Base-by-base conservation (phyloP, 2,113 vertebrate genomes). In the Xiphophorus couchianus region DNA sequence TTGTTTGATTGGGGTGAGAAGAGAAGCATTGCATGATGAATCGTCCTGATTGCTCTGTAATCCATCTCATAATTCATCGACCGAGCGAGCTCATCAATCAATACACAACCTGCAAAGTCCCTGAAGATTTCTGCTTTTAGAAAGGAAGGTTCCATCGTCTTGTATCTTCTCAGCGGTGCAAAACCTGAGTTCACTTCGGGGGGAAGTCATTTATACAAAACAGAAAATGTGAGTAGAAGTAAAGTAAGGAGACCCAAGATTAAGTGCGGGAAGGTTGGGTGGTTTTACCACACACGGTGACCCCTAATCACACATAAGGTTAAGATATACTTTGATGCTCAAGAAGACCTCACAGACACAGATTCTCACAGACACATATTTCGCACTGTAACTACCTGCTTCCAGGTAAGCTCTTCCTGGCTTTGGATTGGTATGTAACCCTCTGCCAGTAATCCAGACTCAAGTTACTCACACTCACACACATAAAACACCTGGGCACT, bases 21-120 rank as follows among this genome's bases (percentile, higher is more conserved):
- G 74, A 83, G 64, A 54, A 75, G 63, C 25, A 30, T 73, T 78
- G 85, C 71, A 86, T 91, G 90, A 91, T 89, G 69, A 88, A 92
- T 92, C 77, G 79, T 84, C 82, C 83, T 82, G 89, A 91, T 89
- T 91, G 84, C 87, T 74, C 77, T 78, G 87, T 92, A 90, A 92
- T 90, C 79, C 71, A 51, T 66, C 76, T 71, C 76, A 90, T 90
- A 86, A 92, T 90, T 91, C 90, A 86, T 66, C 10, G 30, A 65
- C 66, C 58, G 4, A 72, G 60, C 66, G 1, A 44, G 74, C 83
- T 84, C 90, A 87, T 91, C 85, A 77, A 88, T 90, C 90, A 91
- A 80, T 78, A 78, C 13, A 1, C 5, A 22, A 87, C 79, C 76
- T 86, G 79, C 71, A 77, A 62, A 84, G 58, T 69, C 58, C 69